A percentile compares a stretch with the other conserved stretches of the same genome.
phyloP scores from a whole-genome alignment of 2,797 vertebrate species.

The Myripristis jacobus region DNA sequence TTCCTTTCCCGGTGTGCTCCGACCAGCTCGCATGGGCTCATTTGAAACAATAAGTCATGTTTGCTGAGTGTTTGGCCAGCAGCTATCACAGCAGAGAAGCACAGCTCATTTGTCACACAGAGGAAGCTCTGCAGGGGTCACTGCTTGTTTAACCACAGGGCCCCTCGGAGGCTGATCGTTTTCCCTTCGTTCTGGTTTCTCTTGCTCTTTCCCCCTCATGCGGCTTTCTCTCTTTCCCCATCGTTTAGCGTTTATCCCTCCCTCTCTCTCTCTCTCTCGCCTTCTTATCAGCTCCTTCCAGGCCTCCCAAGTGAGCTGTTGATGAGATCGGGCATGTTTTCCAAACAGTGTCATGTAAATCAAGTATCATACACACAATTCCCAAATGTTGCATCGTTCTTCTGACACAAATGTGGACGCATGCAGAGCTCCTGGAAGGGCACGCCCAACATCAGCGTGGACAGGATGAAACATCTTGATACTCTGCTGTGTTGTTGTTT shows the following conservation, averaged over 20 bases:
- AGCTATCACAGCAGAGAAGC: constrained; percentile 40
- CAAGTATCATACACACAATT: not conserved
- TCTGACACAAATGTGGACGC: not conserved
- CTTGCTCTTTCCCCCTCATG: not conserved
- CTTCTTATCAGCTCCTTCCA: constrained; percentile 45
- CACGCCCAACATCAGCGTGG: not conserved
- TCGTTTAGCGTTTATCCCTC: not conserved
- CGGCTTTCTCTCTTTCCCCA: not conserved
- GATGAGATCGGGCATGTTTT: constrained; percentile 8
- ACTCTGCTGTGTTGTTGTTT: no score
- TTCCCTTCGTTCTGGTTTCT: constrained; percentile 14
- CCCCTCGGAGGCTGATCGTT: constrained; percentile 12
- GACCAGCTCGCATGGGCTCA: constrained; percentile 19
- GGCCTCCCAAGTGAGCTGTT: constrained; percentile 15
- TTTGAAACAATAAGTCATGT: constrained; percentile 41
- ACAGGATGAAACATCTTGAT: no score
- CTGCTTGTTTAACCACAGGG: constrained; percentile 53
- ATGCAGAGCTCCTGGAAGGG: not conserved
- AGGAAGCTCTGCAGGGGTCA: constrained; percentile 59
- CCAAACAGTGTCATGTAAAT: constrained; percentile 3
- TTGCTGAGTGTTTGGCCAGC: constrained; percentile 33
- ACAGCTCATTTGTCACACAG: constrained; percentile 55
- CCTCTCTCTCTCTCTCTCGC: not conserved
- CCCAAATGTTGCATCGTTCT: not conserved
- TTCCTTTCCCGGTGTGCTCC: constrained; percentile 1